A percentile compares a stretch with the other conserved stretches of the same genome.
These are phyloP conservation scores for Addax nasomaculatus DNA, from an alignment of 2,113 vertebrate genomes.

Conservation along the genomic window DNA sequence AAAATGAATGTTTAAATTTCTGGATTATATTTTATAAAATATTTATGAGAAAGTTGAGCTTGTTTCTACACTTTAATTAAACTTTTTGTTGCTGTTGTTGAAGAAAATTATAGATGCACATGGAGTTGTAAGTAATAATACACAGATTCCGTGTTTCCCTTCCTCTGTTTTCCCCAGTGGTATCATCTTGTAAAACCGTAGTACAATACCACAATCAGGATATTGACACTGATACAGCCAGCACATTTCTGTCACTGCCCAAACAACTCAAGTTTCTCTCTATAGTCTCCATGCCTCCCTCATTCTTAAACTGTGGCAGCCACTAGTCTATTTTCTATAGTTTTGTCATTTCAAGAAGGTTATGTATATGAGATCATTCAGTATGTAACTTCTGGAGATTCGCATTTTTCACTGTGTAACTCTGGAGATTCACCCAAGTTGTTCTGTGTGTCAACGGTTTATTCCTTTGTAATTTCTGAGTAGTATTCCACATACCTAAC, in stretches of 20 bases:
- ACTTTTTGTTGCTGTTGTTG: background rate
- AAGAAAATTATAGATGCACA: background rate
- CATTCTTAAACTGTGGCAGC: background rate
- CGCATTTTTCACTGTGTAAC: background rate
- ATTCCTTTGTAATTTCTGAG: background rate
- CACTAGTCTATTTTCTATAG: background rate
- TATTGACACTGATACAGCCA: background rate
- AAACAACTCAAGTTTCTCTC: background rate
- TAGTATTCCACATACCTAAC: background rate
- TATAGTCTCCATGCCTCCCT: background rate
- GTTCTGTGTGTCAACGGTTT: background rate
- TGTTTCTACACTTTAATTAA: background rate
- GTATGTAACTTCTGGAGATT: background rate
- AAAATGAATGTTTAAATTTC: background rate
- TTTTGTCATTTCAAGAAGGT: background rate
- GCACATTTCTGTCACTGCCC: background rate
- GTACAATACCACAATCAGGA: background rate
- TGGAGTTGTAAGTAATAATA: background rate
- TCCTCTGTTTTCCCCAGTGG: background rate
- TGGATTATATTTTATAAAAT: background rate
- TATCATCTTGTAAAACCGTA: background rate
- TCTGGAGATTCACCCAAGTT: background rate
- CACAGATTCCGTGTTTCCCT: background rate
- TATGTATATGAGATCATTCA: background rate
- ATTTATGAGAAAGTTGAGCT: background rate